Evolutionary conservation across 2,113 vertebrate species (phyloP).

Genomic region (Ochotona princeps): DNA sequence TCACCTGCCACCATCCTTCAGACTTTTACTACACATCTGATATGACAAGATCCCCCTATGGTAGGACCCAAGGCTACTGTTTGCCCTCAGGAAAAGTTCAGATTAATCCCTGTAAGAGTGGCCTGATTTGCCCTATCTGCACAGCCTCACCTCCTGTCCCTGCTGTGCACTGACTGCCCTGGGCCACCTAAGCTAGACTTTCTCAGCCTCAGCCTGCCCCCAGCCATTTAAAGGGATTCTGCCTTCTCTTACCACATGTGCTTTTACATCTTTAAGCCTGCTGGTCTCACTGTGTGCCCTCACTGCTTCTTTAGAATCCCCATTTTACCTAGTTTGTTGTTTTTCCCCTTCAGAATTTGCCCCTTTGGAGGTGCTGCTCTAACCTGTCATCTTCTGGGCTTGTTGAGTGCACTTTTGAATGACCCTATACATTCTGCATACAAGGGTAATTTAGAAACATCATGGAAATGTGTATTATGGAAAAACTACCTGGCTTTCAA

Average conservation of each 20-base stretch:
- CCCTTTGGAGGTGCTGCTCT: neutral
- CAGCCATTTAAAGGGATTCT: neutral
- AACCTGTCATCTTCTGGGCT: neutral
- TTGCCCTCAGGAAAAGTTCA: neutral
- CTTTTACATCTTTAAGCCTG: neutral
- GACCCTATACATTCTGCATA: neutral
- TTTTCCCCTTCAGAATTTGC: neutral
- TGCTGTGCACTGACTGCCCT: neutral
- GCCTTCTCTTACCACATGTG: neutral
- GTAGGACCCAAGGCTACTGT: neutral
- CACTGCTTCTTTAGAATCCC: neutral
- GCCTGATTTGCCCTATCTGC: neutral
- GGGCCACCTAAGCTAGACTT: fast-evolving
- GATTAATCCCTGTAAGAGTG: neutral
- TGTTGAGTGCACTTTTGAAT: neutral
- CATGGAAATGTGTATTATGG: too few species aligned
- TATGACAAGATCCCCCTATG: neutral
- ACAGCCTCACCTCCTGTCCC: neutral
- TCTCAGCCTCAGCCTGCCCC: neutral
- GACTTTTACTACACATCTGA: neutral
- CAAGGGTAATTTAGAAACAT: too few species aligned
- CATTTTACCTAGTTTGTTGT: neutral
- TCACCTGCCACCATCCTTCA: neutral
- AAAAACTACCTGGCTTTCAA: too few species aligned
- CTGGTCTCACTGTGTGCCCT: neutral